These are phyloP conservation scores for Drosophila anceps DNA, from an alignment of 2,888 invertebrate genomes.

Conservation along the genomic window DNA sequence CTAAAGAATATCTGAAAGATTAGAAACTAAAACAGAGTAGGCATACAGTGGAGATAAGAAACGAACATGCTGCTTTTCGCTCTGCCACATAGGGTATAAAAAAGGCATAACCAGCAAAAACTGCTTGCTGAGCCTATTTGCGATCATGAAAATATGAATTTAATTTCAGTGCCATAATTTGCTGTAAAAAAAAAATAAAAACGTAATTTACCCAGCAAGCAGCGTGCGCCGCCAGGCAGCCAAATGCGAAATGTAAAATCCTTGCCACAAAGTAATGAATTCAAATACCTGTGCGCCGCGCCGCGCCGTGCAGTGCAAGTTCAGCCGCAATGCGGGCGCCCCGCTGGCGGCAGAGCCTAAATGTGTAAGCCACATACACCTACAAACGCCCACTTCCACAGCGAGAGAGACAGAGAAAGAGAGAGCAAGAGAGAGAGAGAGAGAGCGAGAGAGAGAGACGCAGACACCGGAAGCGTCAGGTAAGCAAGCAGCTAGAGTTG, in stretches of 20 bases:
- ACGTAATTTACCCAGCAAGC: conserved; percentile 57
- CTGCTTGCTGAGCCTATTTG: conserved; percentile 68
- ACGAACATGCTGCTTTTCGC: not conserved
- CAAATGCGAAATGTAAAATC: conserved; percentile 57
- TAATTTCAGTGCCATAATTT: conserved; percentile 70
- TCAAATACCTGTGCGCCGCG: conserved; percentile 70
- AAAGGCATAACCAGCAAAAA: conserved; percentile 29
- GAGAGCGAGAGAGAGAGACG: not conserved
- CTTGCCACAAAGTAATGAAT: conserved; percentile 73
- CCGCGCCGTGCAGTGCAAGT: not conserved
- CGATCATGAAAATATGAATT: conserved; percentile 79
- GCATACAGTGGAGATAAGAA: not conserved
- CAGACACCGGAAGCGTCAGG: conserved; percentile 4
- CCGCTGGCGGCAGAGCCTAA: conserved; percentile 48
- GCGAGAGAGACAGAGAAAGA: not conserved
- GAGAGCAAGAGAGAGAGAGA: not conserved
- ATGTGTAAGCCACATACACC: conserved; percentile 37
- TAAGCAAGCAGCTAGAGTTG: conserved; percentile 40
- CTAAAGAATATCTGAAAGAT: not conserved
- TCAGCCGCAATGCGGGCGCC: conserved; percentile 39
- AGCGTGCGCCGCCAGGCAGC: conserved; percentile 40
- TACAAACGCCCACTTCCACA: conserved; percentile 11
- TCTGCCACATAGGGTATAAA: conserved; percentile 13
- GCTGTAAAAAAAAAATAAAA: conserved; percentile 56
- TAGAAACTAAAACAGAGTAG: too few relatives aligned